Percentiles rank a stretch among this genome's conserved stretches.
These are phyloP conservation scores for Scleropages formosus DNA, from an alignment of 2,797 vertebrate genomes.

Conservation along the genomic window DNA sequence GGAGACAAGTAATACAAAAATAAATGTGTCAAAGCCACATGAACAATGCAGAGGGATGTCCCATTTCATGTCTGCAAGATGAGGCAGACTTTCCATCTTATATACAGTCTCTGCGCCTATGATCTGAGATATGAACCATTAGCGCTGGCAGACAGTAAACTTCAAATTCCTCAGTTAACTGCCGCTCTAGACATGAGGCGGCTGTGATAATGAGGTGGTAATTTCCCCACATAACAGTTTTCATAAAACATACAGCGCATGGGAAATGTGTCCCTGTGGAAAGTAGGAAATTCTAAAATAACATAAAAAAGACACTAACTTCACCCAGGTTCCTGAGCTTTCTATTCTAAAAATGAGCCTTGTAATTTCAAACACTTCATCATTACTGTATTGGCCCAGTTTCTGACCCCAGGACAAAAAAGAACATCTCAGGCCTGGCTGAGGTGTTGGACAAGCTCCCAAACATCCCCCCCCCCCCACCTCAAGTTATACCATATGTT, in stretches of 20 bases:
- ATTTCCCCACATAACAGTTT: slow-evolving; percentile 14
- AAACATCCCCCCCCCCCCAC: background rate
- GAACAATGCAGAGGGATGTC: background rate
- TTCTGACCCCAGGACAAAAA: background rate
- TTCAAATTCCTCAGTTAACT: slow-evolving; percentile 31
- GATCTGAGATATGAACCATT: background rate
- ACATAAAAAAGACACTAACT: background rate
- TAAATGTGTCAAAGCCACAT: background rate
- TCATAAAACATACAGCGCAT: background rate
- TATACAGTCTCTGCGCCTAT: background rate
- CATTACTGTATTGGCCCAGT: background rate
- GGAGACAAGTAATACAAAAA: background rate
- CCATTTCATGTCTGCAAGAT: background rate
- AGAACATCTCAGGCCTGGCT: background rate
- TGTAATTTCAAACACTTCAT: background rate
- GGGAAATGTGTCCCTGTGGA: background rate
- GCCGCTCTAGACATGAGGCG: slow-evolving; percentile 18
- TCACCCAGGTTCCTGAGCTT: background rate
- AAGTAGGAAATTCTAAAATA: too few relatives aligned
- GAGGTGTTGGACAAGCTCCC: background rate
- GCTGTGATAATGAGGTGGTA: slow-evolving; percentile 32
- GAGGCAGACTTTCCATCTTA: background rate
- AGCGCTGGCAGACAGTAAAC: slow-evolving; percentile 16
- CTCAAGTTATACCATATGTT: slow-evolving; percentile 20
- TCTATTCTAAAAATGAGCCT: background rate